Evolutionary conservation across 2,888 invertebrate species (phyloP).

Genomic region (Dicycla oo): DNA sequence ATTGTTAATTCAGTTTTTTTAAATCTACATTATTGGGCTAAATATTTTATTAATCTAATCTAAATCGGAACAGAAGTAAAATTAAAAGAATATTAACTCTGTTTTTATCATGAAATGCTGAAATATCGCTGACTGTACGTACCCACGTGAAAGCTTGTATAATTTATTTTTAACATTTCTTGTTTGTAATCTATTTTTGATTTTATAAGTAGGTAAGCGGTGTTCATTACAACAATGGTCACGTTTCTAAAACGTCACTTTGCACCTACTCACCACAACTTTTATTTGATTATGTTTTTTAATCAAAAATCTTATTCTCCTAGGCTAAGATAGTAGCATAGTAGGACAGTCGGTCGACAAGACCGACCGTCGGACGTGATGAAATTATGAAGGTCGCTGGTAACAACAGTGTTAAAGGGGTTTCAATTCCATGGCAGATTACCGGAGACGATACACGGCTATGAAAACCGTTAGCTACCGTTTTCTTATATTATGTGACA

Average conservation of each 20-base stretch:
- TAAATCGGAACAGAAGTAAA: too few species aligned
- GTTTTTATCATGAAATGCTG: neutral
- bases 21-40: too few species aligned
- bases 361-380: slow-evolving; percentile 54
- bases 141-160: neutral
- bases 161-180: neutral
- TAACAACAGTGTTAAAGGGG: slow-evolving; percentile 51
- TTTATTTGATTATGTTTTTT: slow-evolving; percentile 56
- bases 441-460: slow-evolving; percentile 54
- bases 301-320: slow-evolving; percentile 47
- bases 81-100: neutral
- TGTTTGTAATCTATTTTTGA: neutral
- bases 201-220: slow-evolving; percentile 15
- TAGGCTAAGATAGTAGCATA: slow-evolving; percentile 46
- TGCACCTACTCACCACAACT: slow-evolving; percentile 37
- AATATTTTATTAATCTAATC: too few species aligned
- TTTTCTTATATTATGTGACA: slow-evolving; percentile 49
- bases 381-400: slow-evolving; percentile 59
- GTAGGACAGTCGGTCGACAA: slow-evolving; percentile 58
- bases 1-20: neutral
- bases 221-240: slow-evolving; percentile 13
- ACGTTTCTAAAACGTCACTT: slow-evolving; percentile 15
- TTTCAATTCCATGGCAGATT: slow-evolving; percentile 57
- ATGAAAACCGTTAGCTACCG: slow-evolving; percentile 52
- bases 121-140: neutral